These are phyloP conservation scores for Porites lutea DNA, from an alignment of 64 coral and sea anemone species.

Conservation along the genomic window DNA sequence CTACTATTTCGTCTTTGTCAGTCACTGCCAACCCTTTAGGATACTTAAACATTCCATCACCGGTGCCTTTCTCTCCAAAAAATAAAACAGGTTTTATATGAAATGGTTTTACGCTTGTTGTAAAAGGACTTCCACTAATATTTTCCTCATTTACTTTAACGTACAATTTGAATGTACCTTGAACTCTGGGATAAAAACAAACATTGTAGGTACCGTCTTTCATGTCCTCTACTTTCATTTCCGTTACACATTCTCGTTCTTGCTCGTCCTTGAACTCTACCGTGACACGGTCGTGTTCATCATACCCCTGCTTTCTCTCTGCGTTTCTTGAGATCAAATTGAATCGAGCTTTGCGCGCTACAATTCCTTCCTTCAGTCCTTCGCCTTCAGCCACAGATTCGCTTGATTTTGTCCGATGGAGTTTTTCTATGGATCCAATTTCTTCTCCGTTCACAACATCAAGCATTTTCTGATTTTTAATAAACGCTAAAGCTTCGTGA, in stretches of 20 bases:
- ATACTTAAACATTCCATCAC: background rate
- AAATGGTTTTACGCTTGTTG: background rate
- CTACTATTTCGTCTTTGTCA: too few relatives aligned
- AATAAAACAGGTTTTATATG: background rate
- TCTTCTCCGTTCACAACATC: background rate
- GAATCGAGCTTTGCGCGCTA: background rate
- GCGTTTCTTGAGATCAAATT: background rate
- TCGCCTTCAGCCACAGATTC: background rate
- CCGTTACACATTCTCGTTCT: background rate
- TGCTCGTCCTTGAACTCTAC: too few relatives aligned
- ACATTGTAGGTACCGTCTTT: background rate
- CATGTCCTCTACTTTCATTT: background rate
- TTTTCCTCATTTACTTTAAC: background rate
- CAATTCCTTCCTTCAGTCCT: conserved; percentile 6
- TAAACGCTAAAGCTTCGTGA: background rate
- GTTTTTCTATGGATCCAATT: background rate
- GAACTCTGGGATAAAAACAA: too few relatives aligned
- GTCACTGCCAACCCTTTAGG: conserved; percentile 3
- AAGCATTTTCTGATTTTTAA: background rate
- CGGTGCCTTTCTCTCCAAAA: background rate
- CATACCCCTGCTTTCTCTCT: background rate
- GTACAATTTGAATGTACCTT: background rate
- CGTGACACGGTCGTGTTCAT: background rate
- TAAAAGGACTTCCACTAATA: background rate
- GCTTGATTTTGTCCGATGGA: background rate